Base-by-base conservation (phyloP, 2,797 vertebrate genomes). In the Iguana delicatissima region DNA sequence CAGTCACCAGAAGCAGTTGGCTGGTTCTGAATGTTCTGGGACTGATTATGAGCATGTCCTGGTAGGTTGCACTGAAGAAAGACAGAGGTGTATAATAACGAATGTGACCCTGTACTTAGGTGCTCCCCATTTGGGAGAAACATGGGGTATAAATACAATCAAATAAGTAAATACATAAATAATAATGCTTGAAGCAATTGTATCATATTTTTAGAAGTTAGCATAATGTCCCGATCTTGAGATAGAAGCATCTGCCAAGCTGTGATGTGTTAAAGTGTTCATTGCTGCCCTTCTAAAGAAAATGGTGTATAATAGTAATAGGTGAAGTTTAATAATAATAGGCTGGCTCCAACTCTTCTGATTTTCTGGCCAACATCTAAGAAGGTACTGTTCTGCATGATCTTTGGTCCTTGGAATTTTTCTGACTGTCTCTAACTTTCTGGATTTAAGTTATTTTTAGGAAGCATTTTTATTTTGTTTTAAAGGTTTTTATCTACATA, bases 41-140 rank as follows among this genome's bases (percentile, higher is more conserved):
- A 97, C 95, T 46, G 96, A 98, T 96, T 97, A 98, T 69, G 97
- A 98, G 14, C 97, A 98, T 0, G 93, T 98, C 38, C 96, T 98
- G 97, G 98, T 99, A 64, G 97, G 97, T 50, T 92, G 89, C 64
- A 89, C 20, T 72, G 52, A 69, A 91, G n/a, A 1, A 50, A 10
- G 13, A 50, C 55, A 73, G 24, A 62, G n/a, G 64, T 73, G 13
- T 80, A 74, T 74, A 32, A 0, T 81, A 26, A 57, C 2, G 46
- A 89, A 59, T 77, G 10, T 84, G 32, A 87, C 50, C 42, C 42
- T 87, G 3, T 22, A 79, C 26, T 50, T 69, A 12, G 29, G 9
- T 13, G 4, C 2, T 32, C 20, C 29, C 29, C 29, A 32, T 32
- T 69, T 29, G 64, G 64, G 29, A 69, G 64, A 32, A 69, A 69